Percentiles rank a stretch among this genome's conserved stretches.
Conservation (phyloP, 1,140 invertebrate genomes). For the Brachionus angularis region DNA sequence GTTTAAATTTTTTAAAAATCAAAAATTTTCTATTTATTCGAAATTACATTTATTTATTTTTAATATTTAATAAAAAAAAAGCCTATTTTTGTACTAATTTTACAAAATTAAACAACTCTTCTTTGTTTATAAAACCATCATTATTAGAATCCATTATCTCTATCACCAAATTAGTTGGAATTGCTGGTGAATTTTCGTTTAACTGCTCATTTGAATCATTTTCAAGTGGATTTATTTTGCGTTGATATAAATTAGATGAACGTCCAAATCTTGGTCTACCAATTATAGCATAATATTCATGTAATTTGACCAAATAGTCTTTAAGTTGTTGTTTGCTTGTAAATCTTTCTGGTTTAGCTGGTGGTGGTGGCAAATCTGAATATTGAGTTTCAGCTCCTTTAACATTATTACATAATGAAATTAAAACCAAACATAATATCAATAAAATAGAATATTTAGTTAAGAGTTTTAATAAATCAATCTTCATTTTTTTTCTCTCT, state of each 20-base stretch:
- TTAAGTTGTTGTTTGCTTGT: conserved; percentile 32
- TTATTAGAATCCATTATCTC: conserved; percentile 24
- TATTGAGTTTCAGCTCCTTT: conserved; percentile 12
- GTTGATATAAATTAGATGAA: too few species aligned
- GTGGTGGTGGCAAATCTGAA: conserved; percentile 42
- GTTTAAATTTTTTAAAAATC: too few species aligned
- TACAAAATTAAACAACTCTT: conserved; percentile 18
- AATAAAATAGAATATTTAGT: neutral
- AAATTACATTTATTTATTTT: neutral
- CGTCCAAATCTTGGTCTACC: conserved; percentile 44
- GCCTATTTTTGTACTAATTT: conserved; percentile 12
- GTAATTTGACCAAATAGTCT: conserved; percentile 42
- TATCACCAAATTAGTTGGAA: conserved; percentile 7
- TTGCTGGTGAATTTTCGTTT: neutral
- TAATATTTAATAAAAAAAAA: neutral
- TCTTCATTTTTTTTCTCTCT: neutral
- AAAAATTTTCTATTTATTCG: neutral
- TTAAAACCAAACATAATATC: neutral
- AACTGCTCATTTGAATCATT: neutral
- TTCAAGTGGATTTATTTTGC: conserved; percentile 12
- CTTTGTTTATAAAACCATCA: conserved; percentile 18
- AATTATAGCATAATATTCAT: conserved; percentile 43
- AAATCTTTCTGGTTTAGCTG: conserved; percentile 35
- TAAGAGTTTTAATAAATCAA: neutral
- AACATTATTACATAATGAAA: conserved; percentile 15